Evolutionary conservation across 2,888 invertebrate species (phyloP).

Genomic region (Lampropteryx suffumata): DNA sequence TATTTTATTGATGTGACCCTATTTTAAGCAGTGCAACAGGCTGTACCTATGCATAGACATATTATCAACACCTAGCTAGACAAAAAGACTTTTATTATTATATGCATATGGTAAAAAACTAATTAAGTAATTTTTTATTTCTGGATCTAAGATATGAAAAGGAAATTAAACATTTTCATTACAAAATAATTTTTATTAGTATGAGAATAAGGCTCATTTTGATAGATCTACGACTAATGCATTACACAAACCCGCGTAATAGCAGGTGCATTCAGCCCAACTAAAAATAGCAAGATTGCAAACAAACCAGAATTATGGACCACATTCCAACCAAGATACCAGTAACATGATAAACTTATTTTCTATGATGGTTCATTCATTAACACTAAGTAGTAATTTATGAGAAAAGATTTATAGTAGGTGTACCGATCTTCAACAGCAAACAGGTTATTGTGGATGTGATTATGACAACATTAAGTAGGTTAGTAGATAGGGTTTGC

Average conservation of each 20-base stretch:
- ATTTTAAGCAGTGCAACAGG: too few relatives aligned
- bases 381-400: neutral
- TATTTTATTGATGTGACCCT: too few relatives aligned
- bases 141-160: neutral
- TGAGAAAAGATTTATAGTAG: too few relatives aligned
- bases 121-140: too few relatives aligned
- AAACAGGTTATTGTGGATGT: too few relatives aligned
- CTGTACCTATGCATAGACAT: too few relatives aligned
- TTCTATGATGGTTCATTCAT: neutral
- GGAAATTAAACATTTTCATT: neutral
- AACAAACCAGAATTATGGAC: conserved; percentile 25
- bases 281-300: conserved; percentile 29
- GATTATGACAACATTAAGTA: too few relatives aligned
- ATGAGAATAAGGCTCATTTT: conserved; percentile 9
- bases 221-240: conserved; percentile 5
- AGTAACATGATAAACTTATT: neutral
- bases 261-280: conserved; percentile 27
- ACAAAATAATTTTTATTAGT: conserved; percentile 6
- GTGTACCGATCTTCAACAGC: too few relatives aligned
- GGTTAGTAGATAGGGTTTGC: too few relatives aligned
- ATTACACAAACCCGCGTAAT: conserved; percentile 10
- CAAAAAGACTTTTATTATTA: too few relatives aligned
- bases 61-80: too few relatives aligned
- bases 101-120: too few relatives aligned
- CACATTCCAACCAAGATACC: conserved; percentile 20